Percentiles rank a stretch among this genome's conserved stretches.
Evolutionary conservation across 2,888 invertebrate species (phyloP).

Genomic region (Lagria hirta): DNA sequence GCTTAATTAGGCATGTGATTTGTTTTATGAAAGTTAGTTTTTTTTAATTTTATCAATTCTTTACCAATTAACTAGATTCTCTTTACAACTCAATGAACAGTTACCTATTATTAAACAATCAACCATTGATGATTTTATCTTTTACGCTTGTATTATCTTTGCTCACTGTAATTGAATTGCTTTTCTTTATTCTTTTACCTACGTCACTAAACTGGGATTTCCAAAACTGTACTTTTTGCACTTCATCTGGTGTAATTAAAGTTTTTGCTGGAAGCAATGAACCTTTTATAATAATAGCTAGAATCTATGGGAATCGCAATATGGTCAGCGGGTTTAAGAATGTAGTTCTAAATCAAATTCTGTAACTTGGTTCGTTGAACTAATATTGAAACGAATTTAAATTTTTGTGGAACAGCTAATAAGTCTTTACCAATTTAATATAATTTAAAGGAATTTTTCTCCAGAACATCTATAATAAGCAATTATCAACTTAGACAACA

Average conservation of each 20-base stretch:
- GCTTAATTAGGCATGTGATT: too few relatives aligned
- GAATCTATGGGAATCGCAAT: constrained; percentile 15
- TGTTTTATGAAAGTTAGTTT: too few relatives aligned
- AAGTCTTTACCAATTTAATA: too few relatives aligned
- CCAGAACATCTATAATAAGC: too few relatives aligned
- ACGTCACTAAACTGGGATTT: constrained; percentile 14
- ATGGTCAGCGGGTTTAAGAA: constrained; percentile 13
- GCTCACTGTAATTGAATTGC: constrained; percentile 8
- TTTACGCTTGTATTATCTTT: too few relatives aligned
- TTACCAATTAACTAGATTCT: not conserved
- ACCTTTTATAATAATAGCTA: constrained; percentile 15
- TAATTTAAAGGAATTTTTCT: too few relatives aligned
- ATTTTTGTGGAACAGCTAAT: too few relatives aligned
- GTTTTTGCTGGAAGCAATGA: constrained; percentile 12
- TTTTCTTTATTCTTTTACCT: too few relatives aligned
- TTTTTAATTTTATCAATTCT: not conserved
- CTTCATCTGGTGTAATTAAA: constrained; percentile 8
- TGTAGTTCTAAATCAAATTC: too few relatives aligned
- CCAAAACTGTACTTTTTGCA: constrained; percentile 17
- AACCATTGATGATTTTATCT: constrained; percentile 1
- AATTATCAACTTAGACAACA: too few relatives aligned
- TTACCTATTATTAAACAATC: not conserved
- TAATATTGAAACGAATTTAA: too few relatives aligned
- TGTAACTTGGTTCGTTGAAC: too few relatives aligned
- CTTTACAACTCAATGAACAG: not conserved